Base-by-base conservation (phyloP, 2,797 vertebrate species). In the Cyclura pinguis region DNA sequence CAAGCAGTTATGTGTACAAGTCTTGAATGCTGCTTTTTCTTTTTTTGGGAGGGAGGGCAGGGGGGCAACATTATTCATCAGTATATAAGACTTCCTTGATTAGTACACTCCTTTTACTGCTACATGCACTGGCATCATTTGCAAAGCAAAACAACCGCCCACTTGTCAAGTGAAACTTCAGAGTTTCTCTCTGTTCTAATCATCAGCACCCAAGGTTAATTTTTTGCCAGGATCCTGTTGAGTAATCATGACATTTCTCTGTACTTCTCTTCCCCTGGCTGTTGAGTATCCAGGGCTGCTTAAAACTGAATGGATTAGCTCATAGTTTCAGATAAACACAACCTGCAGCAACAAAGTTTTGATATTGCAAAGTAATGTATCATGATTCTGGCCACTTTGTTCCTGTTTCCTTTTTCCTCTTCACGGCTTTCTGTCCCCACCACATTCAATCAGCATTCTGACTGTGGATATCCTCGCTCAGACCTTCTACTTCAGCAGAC, bases 211-310 rank as follows among this genome's bases (percentile, higher is more conserved):
- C 82, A 72, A 67, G 94, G 95, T 96, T 96, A 96, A 95, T 96
- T 83, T 96, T 94, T 96, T 84, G 90, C 95, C 90, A 95, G 88
- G 80, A 84, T 89, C 86, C 90, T 84, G 84, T 90, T 93, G 95
- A 86, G 80, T 84, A 91, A 87, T 38, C 1, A 0, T 90, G 93
- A 94, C 91, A 91, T 96, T 94, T 90, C 86, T 67, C 59, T 13
- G 67, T 35, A 72, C 78, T 69, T 81, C 86, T 55, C 57, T 92
- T 95, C 92, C 88, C 92, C 88, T 91, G 77, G 2, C 24, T 42
- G 20, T 6, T 0, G 59, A 47, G 4, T 47, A 76, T 76, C n/a
- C 20, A 35, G 32, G 55, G 29, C 38, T 82, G 52, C 62, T 91
- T 91, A 77, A 69, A 84, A 67, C 3, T 42, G 57, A 84, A 59